Evolutionary conservation across 2,113 vertebrate genomes (phyloP).

Genomic region (Cheirogaleus medius): DNA sequence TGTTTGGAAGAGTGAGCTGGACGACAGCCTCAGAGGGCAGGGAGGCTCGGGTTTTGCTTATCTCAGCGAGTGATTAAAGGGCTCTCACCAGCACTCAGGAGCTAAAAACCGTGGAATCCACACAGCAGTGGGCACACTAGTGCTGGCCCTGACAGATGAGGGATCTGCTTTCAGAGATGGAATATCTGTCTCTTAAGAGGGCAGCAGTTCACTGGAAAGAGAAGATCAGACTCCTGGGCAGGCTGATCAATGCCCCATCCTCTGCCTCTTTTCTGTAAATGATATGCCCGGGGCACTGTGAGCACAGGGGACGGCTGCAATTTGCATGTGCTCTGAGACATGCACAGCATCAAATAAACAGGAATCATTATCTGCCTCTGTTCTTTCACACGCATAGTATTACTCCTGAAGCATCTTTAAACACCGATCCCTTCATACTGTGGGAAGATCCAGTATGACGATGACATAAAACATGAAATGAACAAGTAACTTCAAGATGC

Average conservation of each 20-base stretch:
- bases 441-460: not conserved
- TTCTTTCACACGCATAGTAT: not conserved
- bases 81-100: not conserved
- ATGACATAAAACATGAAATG: not conserved
- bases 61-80: not conserved
- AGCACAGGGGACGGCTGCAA: not conserved
- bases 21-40: not conserved
- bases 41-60: not conserved
- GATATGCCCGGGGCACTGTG: not conserved
- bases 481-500: not conserved
- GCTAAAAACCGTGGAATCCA: not conserved
- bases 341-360: not conserved
- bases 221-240: not conserved
- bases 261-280: not conserved
- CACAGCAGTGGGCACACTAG: accelerated
- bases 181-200: not conserved
- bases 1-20: not conserved
- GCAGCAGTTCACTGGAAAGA: not conserved
- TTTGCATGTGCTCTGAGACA: accelerated
- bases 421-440: not conserved
- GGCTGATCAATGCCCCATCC: not conserved
- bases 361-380: not conserved
- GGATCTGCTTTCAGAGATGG: no score
- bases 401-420: not conserved
- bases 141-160: not conserved